These are phyloP conservation scores for Epicauta chinensis DNA, from an alignment of 1,140 invertebrate species.

Conservation along the genomic window DNA sequence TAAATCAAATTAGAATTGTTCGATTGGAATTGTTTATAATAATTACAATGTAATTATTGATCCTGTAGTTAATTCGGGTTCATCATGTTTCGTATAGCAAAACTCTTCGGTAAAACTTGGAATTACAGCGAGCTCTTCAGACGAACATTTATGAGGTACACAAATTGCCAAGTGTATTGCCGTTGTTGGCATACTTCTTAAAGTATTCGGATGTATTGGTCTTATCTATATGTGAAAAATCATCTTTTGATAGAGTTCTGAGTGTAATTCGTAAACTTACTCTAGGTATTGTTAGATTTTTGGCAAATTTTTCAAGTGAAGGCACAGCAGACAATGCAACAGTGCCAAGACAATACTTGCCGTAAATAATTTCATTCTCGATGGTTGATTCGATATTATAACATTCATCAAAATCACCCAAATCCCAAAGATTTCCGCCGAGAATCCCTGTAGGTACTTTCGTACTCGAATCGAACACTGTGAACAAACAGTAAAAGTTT, in stretches of 20 bases:
- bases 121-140: neutral
- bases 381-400: neutral
- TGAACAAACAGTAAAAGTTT: too few relatives aligned
- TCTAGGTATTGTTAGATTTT: neutral
- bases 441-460: neutral
- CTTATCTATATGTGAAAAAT: too few relatives aligned
- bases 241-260: neutral
- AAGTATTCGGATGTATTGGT: too few relatives aligned
- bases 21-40: neutral
- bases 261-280: neutral
- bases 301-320: neutral
- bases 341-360: neutral
- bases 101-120: neutral
- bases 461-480: neutral
- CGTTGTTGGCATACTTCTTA: too few relatives aligned
- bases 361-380: neutral
- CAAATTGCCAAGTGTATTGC: neutral
- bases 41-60: conserved; percentile 7
- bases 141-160: conserved; percentile 1
- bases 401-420: conserved; percentile 1
- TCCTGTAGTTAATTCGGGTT: conserved; percentile 2
- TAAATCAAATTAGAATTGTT: too few relatives aligned
- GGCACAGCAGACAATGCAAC: too few relatives aligned
- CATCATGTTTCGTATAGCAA: conserved; percentile 6
- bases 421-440: neutral